Base-by-base conservation (phyloP, 2,797 vertebrate species). In the Sebastes trivittatus region DNA sequence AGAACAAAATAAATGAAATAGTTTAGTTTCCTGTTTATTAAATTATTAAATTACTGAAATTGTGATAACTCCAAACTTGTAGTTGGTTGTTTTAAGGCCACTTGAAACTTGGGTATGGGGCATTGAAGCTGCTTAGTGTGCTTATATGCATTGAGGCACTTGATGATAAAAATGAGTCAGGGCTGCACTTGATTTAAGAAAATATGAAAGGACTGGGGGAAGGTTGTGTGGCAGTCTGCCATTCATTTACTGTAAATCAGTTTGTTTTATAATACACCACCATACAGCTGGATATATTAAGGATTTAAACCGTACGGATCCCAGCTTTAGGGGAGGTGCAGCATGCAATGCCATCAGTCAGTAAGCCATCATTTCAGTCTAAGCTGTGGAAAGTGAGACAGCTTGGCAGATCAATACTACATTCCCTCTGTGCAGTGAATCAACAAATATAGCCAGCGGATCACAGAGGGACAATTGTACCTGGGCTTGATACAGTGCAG, bases 321-420 rank as follows among this genome's bases (percentile, higher is more conserved):
- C 38, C 52, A 25, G 63, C 59, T 73, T 89, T 72, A 66, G 74
- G 68, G 64, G 61, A 55, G 74, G 69, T 56, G 72, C 59, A 69
- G 83, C 67, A 81, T 65, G 52, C 80, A 81, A 70, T 77, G 59
- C 60, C 46, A 71, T 79, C 83, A 84, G 81, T 85, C 89, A 86
- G 83, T 75, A 83, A 91, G 80, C 69, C 84, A 85, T 92, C 81
- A 87, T 88, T 88, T 84, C 64, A 89, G 60, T 87, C 76, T 65
- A 72, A 87, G 86, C 84, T 83, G 67, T 52, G 81, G 82, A 90
- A 86, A 90, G 89, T 85, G 87, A 90, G 82, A 87, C 79, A 82
- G 86, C 80, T 80, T 72, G 76, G 66, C 73, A 76, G 88, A 93
- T 94, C 89, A 82, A 94, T 94, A 94, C 63, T 75, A 87, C 88